These are phyloP conservation scores for Glaucomys volans DNA, from an alignment of 2,113 vertebrate species.

Conservation along the genomic window DNA sequence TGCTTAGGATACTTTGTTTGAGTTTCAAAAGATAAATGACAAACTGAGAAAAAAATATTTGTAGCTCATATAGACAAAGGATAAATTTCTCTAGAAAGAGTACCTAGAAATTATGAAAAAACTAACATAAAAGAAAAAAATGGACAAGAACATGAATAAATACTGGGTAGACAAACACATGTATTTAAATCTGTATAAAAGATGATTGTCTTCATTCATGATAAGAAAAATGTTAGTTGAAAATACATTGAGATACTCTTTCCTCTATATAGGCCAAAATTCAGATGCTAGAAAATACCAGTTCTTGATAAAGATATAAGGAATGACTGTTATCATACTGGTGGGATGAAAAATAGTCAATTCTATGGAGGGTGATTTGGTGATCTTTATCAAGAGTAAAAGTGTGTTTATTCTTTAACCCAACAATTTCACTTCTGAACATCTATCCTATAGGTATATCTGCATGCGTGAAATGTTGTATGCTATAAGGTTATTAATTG, in stretches of 20 bases:
- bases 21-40: not conserved
- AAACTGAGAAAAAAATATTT: not conserved
- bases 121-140: slow-evolving; percentile 31
- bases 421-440: not conserved
- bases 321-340: not conserved
- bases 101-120: not conserved
- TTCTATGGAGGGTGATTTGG: not conserved
- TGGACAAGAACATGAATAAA: not conserved
- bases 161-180: not conserved
- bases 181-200: not conserved
- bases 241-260: slow-evolving; percentile 9
- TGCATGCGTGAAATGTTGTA: not conserved
- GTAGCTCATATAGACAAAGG: not conserved
- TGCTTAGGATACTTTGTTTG: too few relatives aligned
- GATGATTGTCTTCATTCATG: slow-evolving; percentile 8
- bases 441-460: not conserved
- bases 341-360: not conserved
- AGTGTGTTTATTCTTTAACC: not conserved
- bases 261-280: not conserved
- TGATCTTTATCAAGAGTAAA: not conserved
- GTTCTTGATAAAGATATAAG: not conserved
- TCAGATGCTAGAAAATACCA: not conserved
- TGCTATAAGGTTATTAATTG: not conserved
- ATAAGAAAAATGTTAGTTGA: slow-evolving; percentile 5
- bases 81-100: not conserved